Conservation (phyloP, 1,140 invertebrate genomes). For the Brachionus rubens region DNA sequence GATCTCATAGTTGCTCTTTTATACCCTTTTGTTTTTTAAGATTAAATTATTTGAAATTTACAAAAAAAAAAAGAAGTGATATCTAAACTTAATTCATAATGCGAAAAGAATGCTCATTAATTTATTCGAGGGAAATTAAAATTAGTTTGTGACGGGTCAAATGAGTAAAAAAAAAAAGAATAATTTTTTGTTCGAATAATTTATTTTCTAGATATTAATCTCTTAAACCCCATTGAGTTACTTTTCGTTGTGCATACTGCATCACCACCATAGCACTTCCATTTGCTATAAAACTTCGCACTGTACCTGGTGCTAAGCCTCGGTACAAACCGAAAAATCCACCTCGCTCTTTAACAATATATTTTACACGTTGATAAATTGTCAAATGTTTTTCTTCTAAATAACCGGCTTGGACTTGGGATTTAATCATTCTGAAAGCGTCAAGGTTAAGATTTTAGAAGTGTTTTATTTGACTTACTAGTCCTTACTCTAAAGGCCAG, state of each 20-base stretch:
- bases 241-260: slow-evolving; percentile 54
- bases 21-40: too few relatives aligned
- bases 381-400: slow-evolving; percentile 52
- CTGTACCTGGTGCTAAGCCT: slow-evolving; percentile 53
- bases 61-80: too few relatives aligned
- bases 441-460: neutral
- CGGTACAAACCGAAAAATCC: slow-evolving; percentile 54
- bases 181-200: neutral
- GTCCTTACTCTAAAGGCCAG: slow-evolving; percentile 54
- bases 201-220: slow-evolving; percentile 43
- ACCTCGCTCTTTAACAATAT: slow-evolving; percentile 51
- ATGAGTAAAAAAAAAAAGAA: too few relatives aligned
- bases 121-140: too few relatives aligned
- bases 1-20: neutral
- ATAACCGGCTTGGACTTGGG: slow-evolving; percentile 55
- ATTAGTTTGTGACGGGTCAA: too few relatives aligned
- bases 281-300: slow-evolving; percentile 55
- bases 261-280: slow-evolving; percentile 57
- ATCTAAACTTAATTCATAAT: too few relatives aligned
- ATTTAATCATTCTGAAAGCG: slow-evolving; percentile 52
- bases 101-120: too few relatives aligned
- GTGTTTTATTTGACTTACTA: neutral
- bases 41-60: neutral
- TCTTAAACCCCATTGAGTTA: slow-evolving; percentile 53
- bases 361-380: slow-evolving; percentile 51